These are phyloP conservation scores for Drosophila ercepeae DNA, from an alignment of 1,140 invertebrate genomes.

Conservation along the genomic window DNA sequence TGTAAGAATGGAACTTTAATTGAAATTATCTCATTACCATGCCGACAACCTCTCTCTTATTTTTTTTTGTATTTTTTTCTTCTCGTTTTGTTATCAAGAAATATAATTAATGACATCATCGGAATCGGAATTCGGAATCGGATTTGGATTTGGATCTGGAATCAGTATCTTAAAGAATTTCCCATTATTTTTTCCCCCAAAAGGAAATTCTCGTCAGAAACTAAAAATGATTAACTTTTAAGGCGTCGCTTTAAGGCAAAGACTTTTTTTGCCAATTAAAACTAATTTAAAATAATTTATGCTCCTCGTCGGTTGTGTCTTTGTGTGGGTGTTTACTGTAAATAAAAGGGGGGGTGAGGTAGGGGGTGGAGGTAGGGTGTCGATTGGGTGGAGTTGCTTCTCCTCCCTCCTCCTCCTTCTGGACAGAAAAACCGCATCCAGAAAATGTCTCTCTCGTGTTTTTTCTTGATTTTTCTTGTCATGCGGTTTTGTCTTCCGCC, in stretches of 20 bases:
- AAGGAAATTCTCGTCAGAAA: constrained; percentile 4
- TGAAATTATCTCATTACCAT: constrained; percentile 35
- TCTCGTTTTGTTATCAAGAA: constrained; percentile 17
- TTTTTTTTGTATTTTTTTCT: neutral
- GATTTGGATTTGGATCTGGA: too few species aligned
- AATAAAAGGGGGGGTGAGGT: constrained; percentile 7
- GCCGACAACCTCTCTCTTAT: constrained; percentile 6
- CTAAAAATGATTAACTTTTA: constrained; percentile 61
- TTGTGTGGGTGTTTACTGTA: constrained; percentile 33
- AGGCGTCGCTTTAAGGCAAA: constrained; percentile 38
- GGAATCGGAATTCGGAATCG: constrained; percentile 6
- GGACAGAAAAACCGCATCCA: constrained; percentile 18
- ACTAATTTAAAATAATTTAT: constrained; percentile 81
- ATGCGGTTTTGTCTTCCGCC: constrained; percentile 7
- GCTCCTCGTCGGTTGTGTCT: constrained; percentile 63
- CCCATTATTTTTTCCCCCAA: too few species aligned
- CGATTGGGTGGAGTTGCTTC: constrained; percentile 3
- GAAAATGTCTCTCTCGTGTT: constrained; percentile 32
- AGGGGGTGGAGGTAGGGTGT: constrained; percentile 16
- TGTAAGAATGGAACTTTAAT: constrained; percentile 19
- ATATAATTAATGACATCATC: constrained; percentile 41
- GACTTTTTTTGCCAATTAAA: constrained; percentile 77
- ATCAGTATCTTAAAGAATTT: too few species aligned
- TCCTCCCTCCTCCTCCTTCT: constrained; percentile 15
- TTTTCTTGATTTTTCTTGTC: constrained; percentile 17